Conservation (phyloP, 2,797 vertebrate genomes). For the Chelonia mydas region DNA sequence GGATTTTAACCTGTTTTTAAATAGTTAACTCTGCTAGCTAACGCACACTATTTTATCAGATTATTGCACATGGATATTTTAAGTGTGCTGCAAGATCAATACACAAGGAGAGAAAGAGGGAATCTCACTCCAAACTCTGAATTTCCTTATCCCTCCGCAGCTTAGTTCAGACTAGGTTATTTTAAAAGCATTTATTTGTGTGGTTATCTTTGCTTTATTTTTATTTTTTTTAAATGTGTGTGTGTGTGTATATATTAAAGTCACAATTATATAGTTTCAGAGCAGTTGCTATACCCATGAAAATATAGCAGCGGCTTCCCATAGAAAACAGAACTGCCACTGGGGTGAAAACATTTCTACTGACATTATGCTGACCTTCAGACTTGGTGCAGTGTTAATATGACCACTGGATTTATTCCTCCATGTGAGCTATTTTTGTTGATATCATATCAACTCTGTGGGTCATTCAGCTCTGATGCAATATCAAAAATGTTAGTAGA, state of each 20-base stretch:
- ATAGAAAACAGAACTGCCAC: slow-evolving; percentile 20
- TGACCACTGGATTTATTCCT: background rate
- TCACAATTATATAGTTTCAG: slow-evolving; percentile 26
- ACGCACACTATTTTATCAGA: slow-evolving; percentile 67
- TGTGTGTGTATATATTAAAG: slow-evolving; percentile 53
- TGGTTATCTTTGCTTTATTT: slow-evolving; percentile 28
- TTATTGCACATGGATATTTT: slow-evolving; percentile 69
- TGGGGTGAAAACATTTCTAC: slow-evolving; percentile 1
- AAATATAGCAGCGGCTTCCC: slow-evolving; percentile 49
- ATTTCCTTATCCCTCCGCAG: slow-evolving; percentile 35
- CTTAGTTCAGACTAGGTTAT: background rate
- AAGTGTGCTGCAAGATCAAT: slow-evolving; percentile 69
- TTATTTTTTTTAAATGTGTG: slow-evolving; percentile 49
- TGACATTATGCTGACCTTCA: background rate
- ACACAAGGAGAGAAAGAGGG: slow-evolving; percentile 59
- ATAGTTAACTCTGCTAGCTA: slow-evolving; percentile 12
- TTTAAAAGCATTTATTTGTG: slow-evolving; percentile 45
- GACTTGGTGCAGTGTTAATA: background rate
- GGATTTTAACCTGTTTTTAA: slow-evolving; percentile 72
- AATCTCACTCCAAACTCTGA: slow-evolving; percentile 54
- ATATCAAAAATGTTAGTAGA: background rate
- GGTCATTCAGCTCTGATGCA: background rate
- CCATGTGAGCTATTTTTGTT: background rate
- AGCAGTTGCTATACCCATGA: slow-evolving; percentile 49
- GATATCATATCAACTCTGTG: background rate